Evolutionary conservation across 2,888 invertebrate genomes (phyloP).

Genomic region (Camptogramma bilineatum): DNA sequence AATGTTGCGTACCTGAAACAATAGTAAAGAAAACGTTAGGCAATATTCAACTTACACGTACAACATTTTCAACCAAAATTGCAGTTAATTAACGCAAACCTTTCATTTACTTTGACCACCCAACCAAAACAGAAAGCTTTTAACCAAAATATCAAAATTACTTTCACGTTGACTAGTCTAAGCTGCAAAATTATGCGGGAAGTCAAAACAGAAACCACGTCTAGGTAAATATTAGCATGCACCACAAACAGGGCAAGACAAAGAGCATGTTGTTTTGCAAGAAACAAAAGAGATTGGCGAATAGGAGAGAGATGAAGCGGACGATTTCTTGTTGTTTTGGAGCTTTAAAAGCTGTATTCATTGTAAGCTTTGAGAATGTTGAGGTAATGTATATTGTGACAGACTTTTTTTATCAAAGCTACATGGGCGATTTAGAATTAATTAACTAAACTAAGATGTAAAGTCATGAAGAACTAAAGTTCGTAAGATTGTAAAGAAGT

Average conservation of each 20-base stretch:
- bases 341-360: slow-evolving; percentile 22
- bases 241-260: slow-evolving; percentile 68
- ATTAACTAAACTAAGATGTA: no score
- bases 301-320: slow-evolving; percentile 63
- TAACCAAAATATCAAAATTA: neutral
- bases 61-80: neutral
- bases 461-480: no score
- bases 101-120: neutral
- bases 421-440: no score
- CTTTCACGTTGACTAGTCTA: slow-evolving; percentile 6
- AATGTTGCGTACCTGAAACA: no score
- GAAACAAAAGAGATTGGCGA: slow-evolving; percentile 73
- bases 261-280: slow-evolving; percentile 66
- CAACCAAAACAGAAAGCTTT: slow-evolving; percentile 9
- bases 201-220: slow-evolving; percentile 66
- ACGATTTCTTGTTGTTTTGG: slow-evolving; percentile 45
- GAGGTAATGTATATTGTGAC: neutral
- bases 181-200: slow-evolving; percentile 65
- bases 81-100: neutral
- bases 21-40: no score
- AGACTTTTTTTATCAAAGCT: neutral
- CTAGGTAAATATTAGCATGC: slow-evolving; percentile 73
- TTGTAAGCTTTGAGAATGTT: neutral
- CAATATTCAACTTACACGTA: no score
- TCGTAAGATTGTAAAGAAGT: no score